Evolutionary conservation across 1,140 invertebrate species (phyloP).

Genomic region (Polypedilum vanderplanki): DNA sequence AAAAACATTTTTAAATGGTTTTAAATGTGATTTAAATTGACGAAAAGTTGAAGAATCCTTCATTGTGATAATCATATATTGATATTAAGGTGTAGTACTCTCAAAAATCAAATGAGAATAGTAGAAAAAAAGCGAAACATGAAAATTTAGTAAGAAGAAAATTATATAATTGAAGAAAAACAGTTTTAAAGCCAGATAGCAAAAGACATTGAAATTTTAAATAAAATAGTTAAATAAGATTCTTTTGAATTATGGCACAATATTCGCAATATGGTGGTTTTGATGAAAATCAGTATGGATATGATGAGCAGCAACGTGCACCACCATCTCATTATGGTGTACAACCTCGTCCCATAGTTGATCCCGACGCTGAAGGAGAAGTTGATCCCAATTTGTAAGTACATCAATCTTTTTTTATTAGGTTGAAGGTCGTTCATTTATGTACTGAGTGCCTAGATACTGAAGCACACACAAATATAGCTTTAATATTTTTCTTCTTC

Average conservation of each 20-base stretch:
- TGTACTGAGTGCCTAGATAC: neutral
- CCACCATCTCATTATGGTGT: conserved; percentile 38
- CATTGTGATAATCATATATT: neutral
- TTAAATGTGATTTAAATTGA: neutral
- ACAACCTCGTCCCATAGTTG: conserved; percentile 55
- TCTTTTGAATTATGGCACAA: neutral
- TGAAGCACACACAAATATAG: too few species aligned
- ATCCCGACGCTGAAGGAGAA: conserved; percentile 65
- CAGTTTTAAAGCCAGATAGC: neutral
- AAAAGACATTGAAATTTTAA: neutral
- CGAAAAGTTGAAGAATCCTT: neutral
- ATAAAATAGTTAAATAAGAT: neutral
- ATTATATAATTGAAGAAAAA: conserved; percentile 6
- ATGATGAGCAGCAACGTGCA: conserved; percentile 34
- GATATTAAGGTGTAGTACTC: neutral
- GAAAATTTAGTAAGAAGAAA: neutral
- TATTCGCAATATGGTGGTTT: conserved; percentile 15
- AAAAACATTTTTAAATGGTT: conserved; percentile 1
- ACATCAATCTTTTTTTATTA: neutral
- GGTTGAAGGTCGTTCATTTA: neutral
- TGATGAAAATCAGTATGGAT: neutral
- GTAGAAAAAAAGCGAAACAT: neutral
- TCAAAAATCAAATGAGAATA: neutral
- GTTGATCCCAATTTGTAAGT: conserved; percentile 62
- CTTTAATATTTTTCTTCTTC: too few species aligned